Evolutionary conservation across 1,140 invertebrate species (phyloP).

Genomic region (Nebria ingens): DNA sequence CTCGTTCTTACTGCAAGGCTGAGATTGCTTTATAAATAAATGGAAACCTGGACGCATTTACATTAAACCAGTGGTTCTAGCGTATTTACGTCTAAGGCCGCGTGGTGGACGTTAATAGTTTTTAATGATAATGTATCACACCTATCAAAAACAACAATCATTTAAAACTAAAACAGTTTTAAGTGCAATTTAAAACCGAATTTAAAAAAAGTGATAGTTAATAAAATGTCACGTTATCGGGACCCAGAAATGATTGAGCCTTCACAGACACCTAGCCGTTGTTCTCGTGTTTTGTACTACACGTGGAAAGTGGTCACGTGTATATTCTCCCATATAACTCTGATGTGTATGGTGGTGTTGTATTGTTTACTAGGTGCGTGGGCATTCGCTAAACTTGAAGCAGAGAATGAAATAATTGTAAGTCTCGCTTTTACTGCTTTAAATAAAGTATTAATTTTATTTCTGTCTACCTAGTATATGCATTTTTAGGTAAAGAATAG

Average conservation of each 20-base stretch:
- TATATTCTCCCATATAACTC: conserved; percentile 78
- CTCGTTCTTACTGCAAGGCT: too few relatives aligned
- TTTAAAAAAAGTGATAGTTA: neutral
- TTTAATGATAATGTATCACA: too few relatives aligned
- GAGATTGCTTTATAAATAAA: too few relatives aligned
- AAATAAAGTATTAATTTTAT: neutral
- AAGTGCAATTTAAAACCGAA: too few relatives aligned
- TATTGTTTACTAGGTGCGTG: conserved; percentile 83
- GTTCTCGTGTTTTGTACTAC: conserved; percentile 27
- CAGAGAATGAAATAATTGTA: conserved; percentile 62
- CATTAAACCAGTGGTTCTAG: too few relatives aligned
- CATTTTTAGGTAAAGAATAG: conserved; percentile 67
- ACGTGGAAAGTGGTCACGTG: conserved; percentile 73
- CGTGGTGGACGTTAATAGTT: too few relatives aligned
- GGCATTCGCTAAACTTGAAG: conserved; percentile 72
- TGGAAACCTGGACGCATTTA: too few relatives aligned
- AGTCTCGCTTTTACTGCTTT: conserved; percentile 22
- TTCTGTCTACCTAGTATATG: too few relatives aligned
- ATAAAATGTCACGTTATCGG: conserved; percentile 15
- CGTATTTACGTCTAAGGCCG: too few relatives aligned
- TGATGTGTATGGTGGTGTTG: conserved; percentile 74
- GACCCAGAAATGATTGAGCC: conserved; percentile 28
- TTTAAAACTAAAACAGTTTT: too few relatives aligned
- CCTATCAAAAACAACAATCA: too few relatives aligned
- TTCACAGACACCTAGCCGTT: conserved; percentile 24